phyloP scores from a whole-genome alignment of 1,140 invertebrate species.

The Cardiocondyla obscurior region DNA sequence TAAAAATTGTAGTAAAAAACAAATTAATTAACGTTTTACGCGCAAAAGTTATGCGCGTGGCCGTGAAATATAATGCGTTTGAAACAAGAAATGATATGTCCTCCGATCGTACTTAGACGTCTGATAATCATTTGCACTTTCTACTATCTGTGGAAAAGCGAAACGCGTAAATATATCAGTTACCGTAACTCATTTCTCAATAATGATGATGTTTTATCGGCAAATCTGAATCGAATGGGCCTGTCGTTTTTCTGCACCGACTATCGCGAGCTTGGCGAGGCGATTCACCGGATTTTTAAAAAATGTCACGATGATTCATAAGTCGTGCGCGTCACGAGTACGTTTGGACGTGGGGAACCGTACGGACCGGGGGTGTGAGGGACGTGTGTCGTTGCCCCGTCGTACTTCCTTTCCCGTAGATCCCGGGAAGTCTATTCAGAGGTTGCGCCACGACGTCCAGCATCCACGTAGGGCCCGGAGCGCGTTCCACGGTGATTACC shows the following conservation, averaged over 20 bases:
- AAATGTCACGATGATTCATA: slow-evolving; percentile 64
- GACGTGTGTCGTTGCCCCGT: slow-evolving; percentile 63
- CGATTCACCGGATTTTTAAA: slow-evolving; percentile 38
- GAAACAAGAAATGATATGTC: slow-evolving; percentile 20
- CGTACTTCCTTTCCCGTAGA: slow-evolving; percentile 70
- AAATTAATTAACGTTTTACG: no score
- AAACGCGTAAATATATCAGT: slow-evolving; percentile 23
- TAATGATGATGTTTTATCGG: not conserved
- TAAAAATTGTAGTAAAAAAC: no score
- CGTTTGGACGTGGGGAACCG: not conserved
- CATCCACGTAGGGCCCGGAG: slow-evolving; percentile 67
- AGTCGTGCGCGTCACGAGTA: slow-evolving; percentile 33
- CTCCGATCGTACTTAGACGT: not conserved
- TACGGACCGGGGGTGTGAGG: slow-evolving; percentile 16
- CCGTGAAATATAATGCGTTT: slow-evolving; percentile 8
- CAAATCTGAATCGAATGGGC: not conserved
- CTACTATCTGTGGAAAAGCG: not conserved
- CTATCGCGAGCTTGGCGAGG: slow-evolving; percentile 3
- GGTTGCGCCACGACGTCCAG: slow-evolving; percentile 68
- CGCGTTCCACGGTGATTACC: slow-evolving; percentile 73
- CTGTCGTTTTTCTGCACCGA: not conserved
- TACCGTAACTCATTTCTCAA: slow-evolving; percentile 1
- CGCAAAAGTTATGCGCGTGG: not conserved
- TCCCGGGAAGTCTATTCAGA: slow-evolving; percentile 72
- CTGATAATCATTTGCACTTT: slow-evolving; percentile 27